Evolutionary conservation across 37 sponge, comb jelly and placozoan species (phyloP).

Genomic region (Hormiphora californensis): DNA sequence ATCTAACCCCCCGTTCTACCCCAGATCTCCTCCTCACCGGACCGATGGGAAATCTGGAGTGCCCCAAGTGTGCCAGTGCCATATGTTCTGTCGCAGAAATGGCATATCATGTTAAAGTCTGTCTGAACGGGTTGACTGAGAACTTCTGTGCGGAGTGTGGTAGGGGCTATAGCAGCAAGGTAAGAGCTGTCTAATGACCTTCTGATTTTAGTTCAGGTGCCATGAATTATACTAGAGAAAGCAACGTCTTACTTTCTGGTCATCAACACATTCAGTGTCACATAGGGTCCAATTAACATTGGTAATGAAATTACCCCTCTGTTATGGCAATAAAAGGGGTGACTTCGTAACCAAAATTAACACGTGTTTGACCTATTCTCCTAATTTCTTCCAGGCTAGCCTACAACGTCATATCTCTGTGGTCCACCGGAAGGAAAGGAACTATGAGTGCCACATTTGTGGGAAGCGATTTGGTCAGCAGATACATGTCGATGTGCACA

Average conservation of each 20-base stretch:
- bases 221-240: neutral
- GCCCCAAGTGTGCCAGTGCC: constrained; percentile 27
- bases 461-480: constrained; percentile 35
- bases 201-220: neutral
- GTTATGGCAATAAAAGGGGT: too few species aligned
- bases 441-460: constrained; percentile 52
- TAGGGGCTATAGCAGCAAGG: constrained; percentile 44
- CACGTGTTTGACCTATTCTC: too few species aligned
- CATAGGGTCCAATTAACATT: too few species aligned
- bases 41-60: too few species aligned
- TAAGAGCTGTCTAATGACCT: neutral
- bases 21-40: too few species aligned
- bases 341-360: too few species aligned
- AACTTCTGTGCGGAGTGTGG: constrained; percentile 52
- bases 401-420: constrained; percentile 50
- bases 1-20: too few species aligned
- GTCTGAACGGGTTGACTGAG: constrained; percentile 19
- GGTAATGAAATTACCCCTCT: too few species aligned
- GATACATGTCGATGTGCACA: constrained; percentile 42
- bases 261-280: neutral
- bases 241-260: neutral
- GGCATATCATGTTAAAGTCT: constrained; percentile 26
- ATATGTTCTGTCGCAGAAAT: neutral
- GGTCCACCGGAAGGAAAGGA: constrained; percentile 47
- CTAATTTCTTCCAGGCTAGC: neutral